A percentile compares a stretch with the other conserved stretches of the same genome.
These are phyloP conservation scores for Drosophila paucipuncta DNA, from an alignment of 2,888 invertebrate species.

Conservation along the genomic window DNA sequence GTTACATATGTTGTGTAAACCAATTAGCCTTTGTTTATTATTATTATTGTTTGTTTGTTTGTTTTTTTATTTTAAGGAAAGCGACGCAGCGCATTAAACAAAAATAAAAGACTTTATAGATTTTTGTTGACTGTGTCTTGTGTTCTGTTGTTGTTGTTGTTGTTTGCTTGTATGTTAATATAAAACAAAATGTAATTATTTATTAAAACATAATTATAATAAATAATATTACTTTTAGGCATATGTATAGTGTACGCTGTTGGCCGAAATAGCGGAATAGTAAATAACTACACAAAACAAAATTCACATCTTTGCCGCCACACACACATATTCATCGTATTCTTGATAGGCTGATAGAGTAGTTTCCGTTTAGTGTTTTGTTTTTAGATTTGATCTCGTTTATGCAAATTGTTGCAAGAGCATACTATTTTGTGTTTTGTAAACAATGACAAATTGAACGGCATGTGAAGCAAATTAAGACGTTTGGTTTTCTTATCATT, in stretches of 20 bases:
- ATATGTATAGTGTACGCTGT: slow-evolving; percentile 62
- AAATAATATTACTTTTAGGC: slow-evolving; percentile 76
- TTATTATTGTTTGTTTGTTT: slow-evolving; percentile 4
- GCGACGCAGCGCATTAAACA: slow-evolving; percentile 63
- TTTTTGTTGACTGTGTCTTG: slow-evolving; percentile 51
- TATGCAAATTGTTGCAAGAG: slow-evolving; percentile 41
- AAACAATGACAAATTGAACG: slow-evolving; percentile 47
- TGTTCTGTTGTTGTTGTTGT: slow-evolving; percentile 44
- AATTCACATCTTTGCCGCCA: slow-evolving; percentile 47
- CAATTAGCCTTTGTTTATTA: slow-evolving; percentile 51
- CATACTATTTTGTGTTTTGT: slow-evolving; percentile 29
- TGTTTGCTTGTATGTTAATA: slow-evolving; percentile 54
- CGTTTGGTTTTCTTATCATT: slow-evolving; percentile 24
- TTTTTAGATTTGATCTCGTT: slow-evolving; percentile 26
- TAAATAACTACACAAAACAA: slow-evolving; percentile 51
- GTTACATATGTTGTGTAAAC: slow-evolving; percentile 53
- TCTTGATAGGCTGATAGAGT: slow-evolving; percentile 23
- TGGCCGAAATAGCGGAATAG: slow-evolving; percentile 60
- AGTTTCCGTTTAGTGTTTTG: slow-evolving; percentile 1
- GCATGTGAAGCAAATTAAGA: slow-evolving; percentile 62
- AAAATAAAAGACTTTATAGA: slow-evolving; percentile 49
- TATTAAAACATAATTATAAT: slow-evolving; percentile 80
- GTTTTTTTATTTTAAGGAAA: slow-evolving; percentile 48
- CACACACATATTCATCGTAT: slow-evolving; percentile 27
- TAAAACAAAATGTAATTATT: slow-evolving; percentile 77